A percentile compares a stretch with the other conserved stretches of the same genome.
Evolutionary conservation across 2,888 invertebrate species (phyloP).

Genomic region (Chrysolina oricalcia): DNA sequence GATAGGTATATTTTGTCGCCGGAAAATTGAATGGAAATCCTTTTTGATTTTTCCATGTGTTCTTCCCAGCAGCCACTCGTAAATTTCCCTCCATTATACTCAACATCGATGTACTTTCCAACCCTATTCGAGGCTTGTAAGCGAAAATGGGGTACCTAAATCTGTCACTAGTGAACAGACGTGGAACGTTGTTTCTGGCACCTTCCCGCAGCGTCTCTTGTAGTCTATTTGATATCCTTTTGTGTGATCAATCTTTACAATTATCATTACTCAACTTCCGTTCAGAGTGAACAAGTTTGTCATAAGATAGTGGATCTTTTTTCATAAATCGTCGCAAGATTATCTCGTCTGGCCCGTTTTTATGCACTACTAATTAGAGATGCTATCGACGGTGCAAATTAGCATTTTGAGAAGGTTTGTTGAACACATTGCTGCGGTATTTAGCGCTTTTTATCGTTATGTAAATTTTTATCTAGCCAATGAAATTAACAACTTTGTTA

Average conservation of each 20-base stretch:
- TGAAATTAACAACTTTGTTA: conserved; percentile 55
- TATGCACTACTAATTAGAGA: conserved; percentile 53
- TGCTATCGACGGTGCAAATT: conserved; percentile 52
- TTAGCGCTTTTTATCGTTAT: conserved; percentile 57
- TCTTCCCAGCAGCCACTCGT: too few relatives aligned
- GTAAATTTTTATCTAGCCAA: conserved; percentile 58
- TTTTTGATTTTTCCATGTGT: too few relatives aligned
- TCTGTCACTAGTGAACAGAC: too few relatives aligned
- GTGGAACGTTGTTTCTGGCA: too few relatives aligned
- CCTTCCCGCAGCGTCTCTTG: too few relatives aligned
- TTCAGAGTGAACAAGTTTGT: neutral
- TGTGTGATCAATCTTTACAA: neutral
- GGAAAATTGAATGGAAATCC: too few relatives aligned
- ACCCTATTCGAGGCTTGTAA: too few relatives aligned
- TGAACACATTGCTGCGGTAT: conserved; percentile 54
- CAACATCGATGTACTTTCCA: too few relatives aligned
- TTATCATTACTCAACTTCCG: neutral
- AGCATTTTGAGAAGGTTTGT: conserved; percentile 55
- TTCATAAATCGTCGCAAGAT: conserved; percentile 10
- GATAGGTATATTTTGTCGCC: too few relatives aligned
- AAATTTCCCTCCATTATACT: too few relatives aligned
- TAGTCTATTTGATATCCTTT: too few relatives aligned
- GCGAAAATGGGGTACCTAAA: too few relatives aligned
- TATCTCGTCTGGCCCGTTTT: conserved; percentile 29
- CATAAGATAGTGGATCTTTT: neutral